These are phyloP conservation scores for Eurois occulta DNA, from an alignment of 2,888 invertebrate genomes.

Conservation along the genomic window DNA sequence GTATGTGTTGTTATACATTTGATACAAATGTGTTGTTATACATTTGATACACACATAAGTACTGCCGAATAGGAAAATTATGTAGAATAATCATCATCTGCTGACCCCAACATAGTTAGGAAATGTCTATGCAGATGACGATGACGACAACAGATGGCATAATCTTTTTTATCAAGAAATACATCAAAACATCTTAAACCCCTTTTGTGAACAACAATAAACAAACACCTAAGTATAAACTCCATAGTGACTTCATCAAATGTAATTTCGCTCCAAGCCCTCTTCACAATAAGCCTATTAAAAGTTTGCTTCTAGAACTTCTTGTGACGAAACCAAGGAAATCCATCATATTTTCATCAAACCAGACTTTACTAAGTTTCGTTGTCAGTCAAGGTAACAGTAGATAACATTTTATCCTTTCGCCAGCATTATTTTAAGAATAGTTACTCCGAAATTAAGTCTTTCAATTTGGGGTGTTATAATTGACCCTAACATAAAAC, in stretches of 20 bases:
- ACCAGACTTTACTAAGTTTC: slow-evolving; percentile 24
- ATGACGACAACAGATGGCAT: neutral
- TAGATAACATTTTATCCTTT: neutral
- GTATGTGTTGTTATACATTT: too few species aligned
- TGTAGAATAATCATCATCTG: neutral
- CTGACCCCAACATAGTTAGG: neutral
- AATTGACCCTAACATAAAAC: neutral
- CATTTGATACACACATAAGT: neutral
- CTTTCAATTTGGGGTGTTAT: neutral
- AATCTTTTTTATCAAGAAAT: neutral
- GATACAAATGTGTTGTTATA: too few species aligned
- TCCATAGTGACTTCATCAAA: slow-evolving; percentile 34
- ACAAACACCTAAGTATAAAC: slow-evolving; percentile 34
- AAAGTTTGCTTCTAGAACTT: slow-evolving; percentile 47
- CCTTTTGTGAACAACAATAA: slow-evolving; percentile 28
- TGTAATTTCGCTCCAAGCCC: slow-evolving; percentile 30
- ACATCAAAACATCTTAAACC: slow-evolving; percentile 4
- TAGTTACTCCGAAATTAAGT: neutral
- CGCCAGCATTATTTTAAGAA: neutral
- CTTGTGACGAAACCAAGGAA: slow-evolving; percentile 28
- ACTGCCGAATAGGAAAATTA: neutral
- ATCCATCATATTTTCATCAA: slow-evolving; percentile 43
- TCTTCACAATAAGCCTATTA: slow-evolving; percentile 55
- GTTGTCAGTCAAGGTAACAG: slow-evolving; percentile 3
- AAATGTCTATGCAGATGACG: neutral